phyloP scores from a whole-genome alignment of 2,888 invertebrate genomes.

The Drosophila atroscutellata region DNA sequence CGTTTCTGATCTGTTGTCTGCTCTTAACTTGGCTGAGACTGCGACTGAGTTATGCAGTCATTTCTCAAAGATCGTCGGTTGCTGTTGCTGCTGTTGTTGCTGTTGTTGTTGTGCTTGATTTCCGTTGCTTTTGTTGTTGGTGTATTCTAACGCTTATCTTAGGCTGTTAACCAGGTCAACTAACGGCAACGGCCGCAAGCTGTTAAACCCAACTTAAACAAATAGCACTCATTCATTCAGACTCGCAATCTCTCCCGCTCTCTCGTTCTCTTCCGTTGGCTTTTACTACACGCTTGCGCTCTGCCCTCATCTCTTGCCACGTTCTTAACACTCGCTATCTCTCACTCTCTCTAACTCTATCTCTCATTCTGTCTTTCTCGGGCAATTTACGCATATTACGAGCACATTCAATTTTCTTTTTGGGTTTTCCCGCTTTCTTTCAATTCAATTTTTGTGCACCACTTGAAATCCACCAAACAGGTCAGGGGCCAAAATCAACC shows the following conservation, averaged over 20 bases:
- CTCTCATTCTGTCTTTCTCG: slow-evolving; percentile 9
- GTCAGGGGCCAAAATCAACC: slow-evolving; percentile 26
- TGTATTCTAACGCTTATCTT: slow-evolving; percentile 69
- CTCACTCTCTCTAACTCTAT: neutral
- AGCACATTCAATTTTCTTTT: slow-evolving; percentile 62
- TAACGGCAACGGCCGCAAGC: slow-evolving; percentile 77
- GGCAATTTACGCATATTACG: slow-evolving; percentile 62
- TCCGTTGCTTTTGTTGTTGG: slow-evolving; percentile 47
- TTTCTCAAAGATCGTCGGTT: slow-evolving; percentile 65
- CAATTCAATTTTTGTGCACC: slow-evolving; percentile 50
- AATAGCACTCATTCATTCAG: slow-evolving; percentile 73
- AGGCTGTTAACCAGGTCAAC: slow-evolving; percentile 75
- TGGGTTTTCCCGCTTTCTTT: slow-evolving; percentile 63
- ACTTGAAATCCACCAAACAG: slow-evolving; percentile 23
- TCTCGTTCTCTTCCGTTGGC: slow-evolving; percentile 8
- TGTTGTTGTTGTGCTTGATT: slow-evolving; percentile 46
- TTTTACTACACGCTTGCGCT: slow-evolving; percentile 10
- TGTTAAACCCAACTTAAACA: slow-evolving; percentile 80
- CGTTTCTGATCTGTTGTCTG: slow-evolving; percentile 39
- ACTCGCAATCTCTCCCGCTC: slow-evolving; percentile 29
- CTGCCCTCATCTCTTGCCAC: slow-evolving; percentile 12
- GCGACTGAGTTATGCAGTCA: slow-evolving; percentile 60
- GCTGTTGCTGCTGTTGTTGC: slow-evolving; percentile 19
- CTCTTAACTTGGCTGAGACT: slow-evolving; percentile 37
- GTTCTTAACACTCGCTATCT: slow-evolving; percentile 8